Evolutionary conservation across 2,797 vertebrate species (phyloP).

Genomic region (Acanthis flammea): DNA sequence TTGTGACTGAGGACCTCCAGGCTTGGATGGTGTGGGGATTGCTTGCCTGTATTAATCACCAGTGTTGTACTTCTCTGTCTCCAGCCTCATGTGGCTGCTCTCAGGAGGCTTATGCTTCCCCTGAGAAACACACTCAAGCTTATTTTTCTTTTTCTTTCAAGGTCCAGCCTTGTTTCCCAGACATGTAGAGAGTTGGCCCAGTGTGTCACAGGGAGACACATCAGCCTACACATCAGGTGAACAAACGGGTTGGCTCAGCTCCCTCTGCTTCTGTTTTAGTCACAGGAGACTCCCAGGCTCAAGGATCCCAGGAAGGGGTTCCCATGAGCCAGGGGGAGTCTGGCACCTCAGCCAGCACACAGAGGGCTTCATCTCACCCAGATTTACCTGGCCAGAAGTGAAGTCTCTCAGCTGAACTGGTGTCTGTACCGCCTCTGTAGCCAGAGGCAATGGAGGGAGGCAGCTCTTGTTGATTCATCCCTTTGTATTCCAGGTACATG

Average conservation of each 20-base stretch:
- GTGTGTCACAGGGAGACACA: neutral
- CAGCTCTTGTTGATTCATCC: neutral
- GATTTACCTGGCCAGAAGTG: neutral
- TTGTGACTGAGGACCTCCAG: neutral
- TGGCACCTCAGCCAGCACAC: neutral
- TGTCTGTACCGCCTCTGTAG: neutral
- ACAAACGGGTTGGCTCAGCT: neutral
- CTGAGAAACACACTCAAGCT: neutral
- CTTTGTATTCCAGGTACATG: neutral
- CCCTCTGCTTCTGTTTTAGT: neutral
- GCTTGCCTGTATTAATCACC: neutral
- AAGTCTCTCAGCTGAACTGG: neutral
- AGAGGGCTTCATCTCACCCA: neutral
- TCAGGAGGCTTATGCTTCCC: neutral
- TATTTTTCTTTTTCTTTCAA: neutral
- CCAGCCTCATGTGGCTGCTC: neutral
- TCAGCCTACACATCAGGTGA: neutral
- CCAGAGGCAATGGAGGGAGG: neutral
- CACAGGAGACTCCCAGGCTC: neutral
- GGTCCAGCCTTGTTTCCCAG: neutral
- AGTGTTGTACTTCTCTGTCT: neutral
- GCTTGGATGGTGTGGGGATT: neutral
- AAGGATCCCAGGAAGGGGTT: neutral
- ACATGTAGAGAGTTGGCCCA: neutral
- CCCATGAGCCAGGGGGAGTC: neutral